A percentile compares a stretch with the other conserved stretches of the same genome.
Evolutionary conservation across 2,888 invertebrate genomes (phyloP).

Genomic region (Stramonita haemastoma): DNA sequence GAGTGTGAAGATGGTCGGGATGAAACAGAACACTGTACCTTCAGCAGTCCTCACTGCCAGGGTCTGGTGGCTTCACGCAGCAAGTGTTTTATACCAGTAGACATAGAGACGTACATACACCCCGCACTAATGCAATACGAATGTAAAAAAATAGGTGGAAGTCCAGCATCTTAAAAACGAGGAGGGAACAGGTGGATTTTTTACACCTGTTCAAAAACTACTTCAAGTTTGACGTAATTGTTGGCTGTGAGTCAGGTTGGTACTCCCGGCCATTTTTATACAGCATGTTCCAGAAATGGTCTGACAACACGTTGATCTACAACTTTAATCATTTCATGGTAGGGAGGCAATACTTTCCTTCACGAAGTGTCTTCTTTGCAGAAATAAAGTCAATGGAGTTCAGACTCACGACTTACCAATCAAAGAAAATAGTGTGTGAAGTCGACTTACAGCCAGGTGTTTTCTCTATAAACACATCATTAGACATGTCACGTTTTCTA

Average conservation of each 20-base stretch:
- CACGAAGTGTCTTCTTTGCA: not conserved
- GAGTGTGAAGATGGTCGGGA: constrained; percentile 6
- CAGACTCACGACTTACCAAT: not conserved
- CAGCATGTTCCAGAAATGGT: not conserved
- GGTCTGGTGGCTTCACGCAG: too few species aligned
- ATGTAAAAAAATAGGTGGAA: not conserved
- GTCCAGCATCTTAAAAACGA: not conserved
- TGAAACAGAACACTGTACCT: not conserved
- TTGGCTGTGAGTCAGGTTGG: not conserved
- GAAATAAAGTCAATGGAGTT: not conserved
- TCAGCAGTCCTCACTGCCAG: too few species aligned
- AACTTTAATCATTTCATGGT: not conserved
- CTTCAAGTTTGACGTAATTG: not conserved
- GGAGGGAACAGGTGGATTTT: not conserved
- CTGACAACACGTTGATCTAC: not conserved
- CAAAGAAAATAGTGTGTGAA: not conserved
- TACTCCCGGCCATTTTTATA: not conserved
- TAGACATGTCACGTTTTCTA: not conserved
- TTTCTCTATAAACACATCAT: not conserved
- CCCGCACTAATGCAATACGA: not conserved
- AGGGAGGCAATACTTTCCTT: not conserved
- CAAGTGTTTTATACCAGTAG: not conserved
- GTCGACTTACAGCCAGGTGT: not conserved
- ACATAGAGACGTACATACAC: not conserved
- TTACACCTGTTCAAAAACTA: not conserved